These are phyloP conservation scores for Eptesicus fuscus DNA, from an alignment of 2,113 vertebrate genomes.

Conservation along the genomic window DNA sequence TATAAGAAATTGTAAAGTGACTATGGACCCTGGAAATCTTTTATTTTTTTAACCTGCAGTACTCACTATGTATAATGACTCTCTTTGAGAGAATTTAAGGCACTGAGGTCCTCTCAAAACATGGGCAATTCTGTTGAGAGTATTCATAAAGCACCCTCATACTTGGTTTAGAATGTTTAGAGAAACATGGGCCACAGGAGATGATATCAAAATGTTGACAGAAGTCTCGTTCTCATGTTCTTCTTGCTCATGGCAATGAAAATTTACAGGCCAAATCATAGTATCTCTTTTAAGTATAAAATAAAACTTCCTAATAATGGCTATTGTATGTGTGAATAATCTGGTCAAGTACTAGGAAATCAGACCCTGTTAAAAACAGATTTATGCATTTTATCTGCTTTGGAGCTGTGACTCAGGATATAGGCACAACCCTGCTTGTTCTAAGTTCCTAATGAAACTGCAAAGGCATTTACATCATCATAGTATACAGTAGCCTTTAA, in stretches of 20 bases:
- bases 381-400: background rate
- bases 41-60: background rate
- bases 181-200: conserved; percentile 51
- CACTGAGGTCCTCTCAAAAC: conserved; percentile 27
- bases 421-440: background rate
- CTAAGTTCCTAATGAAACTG: background rate
- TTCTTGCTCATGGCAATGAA: conserved; percentile 25
- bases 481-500: background rate
- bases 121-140: background rate
- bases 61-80: conserved; percentile 5
- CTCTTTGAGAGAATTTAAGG: conserved; percentile 9
- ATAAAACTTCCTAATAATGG: background rate
- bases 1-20: background rate
- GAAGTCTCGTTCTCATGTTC: conserved; percentile 52
- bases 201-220: conserved; percentile 56
- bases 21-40: conserved; percentile 43
- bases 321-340: background rate
- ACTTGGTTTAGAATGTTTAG: conserved; percentile 45
- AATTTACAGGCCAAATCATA: conserved; percentile 37
- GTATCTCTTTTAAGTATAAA: background rate
- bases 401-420: background rate
- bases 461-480: background rate
- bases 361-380: background rate
- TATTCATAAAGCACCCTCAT: conserved; percentile 16
- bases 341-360: conserved; percentile 32